Evolutionary conservation across 2,113 vertebrate genomes (phyloP).

Genomic region (Peucedramus taeniatus): DNA sequence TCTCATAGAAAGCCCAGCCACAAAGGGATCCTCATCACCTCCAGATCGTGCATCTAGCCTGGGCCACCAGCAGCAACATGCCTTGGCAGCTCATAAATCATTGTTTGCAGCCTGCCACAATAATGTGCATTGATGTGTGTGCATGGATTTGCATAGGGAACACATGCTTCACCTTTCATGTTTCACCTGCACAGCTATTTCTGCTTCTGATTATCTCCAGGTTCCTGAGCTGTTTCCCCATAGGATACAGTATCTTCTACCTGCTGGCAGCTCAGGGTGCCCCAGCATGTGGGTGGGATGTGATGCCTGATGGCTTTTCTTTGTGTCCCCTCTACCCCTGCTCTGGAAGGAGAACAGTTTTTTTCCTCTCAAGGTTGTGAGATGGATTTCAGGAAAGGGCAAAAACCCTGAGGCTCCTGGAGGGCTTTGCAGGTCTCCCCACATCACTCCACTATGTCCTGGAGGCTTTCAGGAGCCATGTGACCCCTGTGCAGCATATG

Average conservation of each 20-base stretch:
- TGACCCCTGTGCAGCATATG: neutral
- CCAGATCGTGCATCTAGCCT: neutral
- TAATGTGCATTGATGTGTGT: neutral
- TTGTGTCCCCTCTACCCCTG: neutral
- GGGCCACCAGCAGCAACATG: neutral
- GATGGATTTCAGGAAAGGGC: neutral
- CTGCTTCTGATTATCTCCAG: neutral
- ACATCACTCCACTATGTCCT: neutral
- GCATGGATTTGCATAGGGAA: slow-evolving; percentile 14
- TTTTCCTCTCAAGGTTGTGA: neutral
- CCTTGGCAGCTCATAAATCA: neutral
- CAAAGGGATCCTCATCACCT: neutral
- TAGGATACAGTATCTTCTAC: neutral
- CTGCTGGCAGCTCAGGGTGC: neutral
- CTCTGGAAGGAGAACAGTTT: neutral
- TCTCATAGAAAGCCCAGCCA: neutral
- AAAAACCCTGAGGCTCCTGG: neutral
- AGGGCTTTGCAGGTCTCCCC: neutral
- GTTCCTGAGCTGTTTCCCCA: neutral
- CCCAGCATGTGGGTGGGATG: rapidly evolving
- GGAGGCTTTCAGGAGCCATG: neutral
- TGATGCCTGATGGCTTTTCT: neutral
- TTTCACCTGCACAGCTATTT: neutral
- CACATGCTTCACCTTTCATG: neutral
- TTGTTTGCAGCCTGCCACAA: neutral